phyloP scores from a whole-genome alignment of 2,797 vertebrate genomes.

The Sebastes matsubarae region DNA sequence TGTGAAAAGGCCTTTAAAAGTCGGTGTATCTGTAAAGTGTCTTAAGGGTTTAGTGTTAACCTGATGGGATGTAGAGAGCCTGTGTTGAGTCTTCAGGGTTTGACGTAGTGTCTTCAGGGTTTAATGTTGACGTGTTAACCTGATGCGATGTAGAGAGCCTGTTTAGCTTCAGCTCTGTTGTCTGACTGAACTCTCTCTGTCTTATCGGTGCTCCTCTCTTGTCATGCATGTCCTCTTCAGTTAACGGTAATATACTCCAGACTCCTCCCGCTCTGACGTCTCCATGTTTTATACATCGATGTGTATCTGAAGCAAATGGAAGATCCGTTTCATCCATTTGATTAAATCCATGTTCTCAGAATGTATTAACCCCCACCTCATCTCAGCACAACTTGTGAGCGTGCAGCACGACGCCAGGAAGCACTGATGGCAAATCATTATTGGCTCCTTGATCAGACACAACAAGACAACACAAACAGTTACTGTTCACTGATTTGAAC shows the following conservation, averaged over 20 bases:
- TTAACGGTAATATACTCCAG: conserved; percentile 84
- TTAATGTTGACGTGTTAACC: background rate
- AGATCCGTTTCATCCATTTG: conserved; percentile 51
- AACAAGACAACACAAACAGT: background rate
- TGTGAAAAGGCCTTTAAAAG: background rate
- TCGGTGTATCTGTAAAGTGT: no score
- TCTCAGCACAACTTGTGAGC: conserved; percentile 41
- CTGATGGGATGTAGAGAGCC: no score
- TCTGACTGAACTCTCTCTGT: conserved; percentile 74
- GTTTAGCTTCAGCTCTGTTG: background rate
- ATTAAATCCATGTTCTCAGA: conserved; percentile 45
- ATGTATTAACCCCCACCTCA: conserved; percentile 46
- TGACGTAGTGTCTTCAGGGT: background rate
- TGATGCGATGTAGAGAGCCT: background rate
- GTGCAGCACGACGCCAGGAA: conserved; percentile 40
- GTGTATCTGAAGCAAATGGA: conserved; percentile 52
- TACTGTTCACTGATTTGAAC: no score
- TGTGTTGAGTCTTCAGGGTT: background rate
- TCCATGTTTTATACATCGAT: conserved; percentile 26
- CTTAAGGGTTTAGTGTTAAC: no score
- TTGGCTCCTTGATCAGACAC: conserved; percentile 22
- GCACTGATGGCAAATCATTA: conserved; percentile 75
- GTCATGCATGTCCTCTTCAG: conserved; percentile 83
- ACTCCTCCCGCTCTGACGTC: conserved; percentile 47
- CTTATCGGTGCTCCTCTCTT: conserved; percentile 71